Conservation (phyloP, 2,113 vertebrate genomes). For the Polyodon spathula region DNA sequence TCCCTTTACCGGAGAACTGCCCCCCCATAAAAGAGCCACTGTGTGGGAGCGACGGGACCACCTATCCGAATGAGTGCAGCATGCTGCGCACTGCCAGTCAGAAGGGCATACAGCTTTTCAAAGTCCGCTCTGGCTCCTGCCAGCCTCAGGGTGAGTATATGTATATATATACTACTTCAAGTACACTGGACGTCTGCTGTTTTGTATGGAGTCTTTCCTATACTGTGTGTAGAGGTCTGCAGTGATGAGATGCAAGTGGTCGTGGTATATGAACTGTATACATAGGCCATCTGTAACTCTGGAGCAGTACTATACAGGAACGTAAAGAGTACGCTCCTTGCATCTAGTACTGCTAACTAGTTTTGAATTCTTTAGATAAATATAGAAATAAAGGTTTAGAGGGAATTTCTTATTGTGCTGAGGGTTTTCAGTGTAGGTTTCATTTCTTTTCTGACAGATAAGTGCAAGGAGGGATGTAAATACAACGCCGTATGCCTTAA, state of each 20-base stretch:
- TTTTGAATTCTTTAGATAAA: too few relatives aligned
- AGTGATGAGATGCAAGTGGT: too few relatives aligned
- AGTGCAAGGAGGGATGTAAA: constrained; percentile 64
- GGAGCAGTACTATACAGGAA: too few relatives aligned
- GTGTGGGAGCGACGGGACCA: constrained; percentile 78
- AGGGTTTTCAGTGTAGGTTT: background rate
- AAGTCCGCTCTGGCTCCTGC: constrained; percentile 72
- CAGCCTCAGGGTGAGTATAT: constrained; percentile 64
- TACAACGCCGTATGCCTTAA: constrained; percentile 75
- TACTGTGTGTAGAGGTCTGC: too few relatives aligned
- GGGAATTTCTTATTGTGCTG: constrained; percentile 9
- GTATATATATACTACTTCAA: too few relatives aligned
- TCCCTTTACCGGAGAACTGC: constrained; percentile 57
- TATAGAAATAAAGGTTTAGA: too few relatives aligned
- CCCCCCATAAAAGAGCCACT: constrained; percentile 38
- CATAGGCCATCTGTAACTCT: too few relatives aligned
- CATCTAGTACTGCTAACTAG: too few relatives aligned
- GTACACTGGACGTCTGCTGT: too few relatives aligned
- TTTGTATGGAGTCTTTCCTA: too few relatives aligned
- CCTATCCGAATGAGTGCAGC: constrained; percentile 69
- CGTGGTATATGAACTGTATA: too few relatives aligned
- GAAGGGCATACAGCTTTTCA: constrained; percentile 67
- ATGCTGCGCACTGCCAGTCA: constrained; percentile 56
- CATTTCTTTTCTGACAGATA: constrained; percentile 47
- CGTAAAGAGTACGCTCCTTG: too few relatives aligned